phyloP scores from a whole-genome alignment of 2,888 invertebrate genomes.

The Clostera curtula region DNA sequence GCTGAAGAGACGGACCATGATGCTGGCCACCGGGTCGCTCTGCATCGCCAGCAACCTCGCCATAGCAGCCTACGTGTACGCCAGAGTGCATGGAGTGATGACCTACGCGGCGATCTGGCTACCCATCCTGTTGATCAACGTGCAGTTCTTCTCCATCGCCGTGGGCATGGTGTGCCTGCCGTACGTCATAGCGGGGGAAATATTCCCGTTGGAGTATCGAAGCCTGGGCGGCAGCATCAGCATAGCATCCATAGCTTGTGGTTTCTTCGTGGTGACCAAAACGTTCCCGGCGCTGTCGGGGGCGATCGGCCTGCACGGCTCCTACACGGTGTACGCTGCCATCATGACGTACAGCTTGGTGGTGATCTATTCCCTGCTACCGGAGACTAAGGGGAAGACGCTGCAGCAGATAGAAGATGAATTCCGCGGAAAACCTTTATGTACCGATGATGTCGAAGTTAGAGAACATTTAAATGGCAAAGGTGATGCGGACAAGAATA shows the following conservation, averaged over 20 bases:
- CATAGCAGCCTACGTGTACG: slow-evolving; percentile 51
- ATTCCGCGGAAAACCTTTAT: slow-evolving; percentile 37
- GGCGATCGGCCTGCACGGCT: slow-evolving; percentile 57
- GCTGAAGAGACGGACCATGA: slow-evolving; percentile 72
- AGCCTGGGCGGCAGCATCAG: slow-evolving; percentile 76
- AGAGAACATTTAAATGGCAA: slow-evolving; percentile 14
- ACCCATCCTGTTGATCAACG: slow-evolving; percentile 55
- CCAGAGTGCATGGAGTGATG: slow-evolving; percentile 22
- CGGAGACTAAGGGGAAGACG: slow-evolving; percentile 79
- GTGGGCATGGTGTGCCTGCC: slow-evolving; percentile 77
- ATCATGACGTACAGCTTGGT: slow-evolving; percentile 57
- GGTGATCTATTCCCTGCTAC: slow-evolving; percentile 68
- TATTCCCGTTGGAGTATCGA: slow-evolving; percentile 74
- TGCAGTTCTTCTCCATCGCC: slow-evolving; percentile 66
- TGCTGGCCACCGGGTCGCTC: slow-evolving; percentile 69
- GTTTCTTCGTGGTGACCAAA: slow-evolving; percentile 76
- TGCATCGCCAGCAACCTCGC: slow-evolving; percentile 67
- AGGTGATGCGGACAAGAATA: slow-evolving; percentile 15
- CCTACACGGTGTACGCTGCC: slow-evolving; percentile 72
- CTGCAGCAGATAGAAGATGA: slow-evolving; percentile 78
- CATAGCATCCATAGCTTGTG: slow-evolving; percentile 64
- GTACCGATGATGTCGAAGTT: slow-evolving; percentile 24
- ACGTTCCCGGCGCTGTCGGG: slow-evolving; percentile 68
- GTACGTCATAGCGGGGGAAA: slow-evolving; percentile 79
- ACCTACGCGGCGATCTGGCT: slow-evolving; percentile 42